These are phyloP conservation scores for Stegana nigrithorax DNA, from an alignment of 2,888 invertebrate genomes.

Conservation along the genomic window DNA sequence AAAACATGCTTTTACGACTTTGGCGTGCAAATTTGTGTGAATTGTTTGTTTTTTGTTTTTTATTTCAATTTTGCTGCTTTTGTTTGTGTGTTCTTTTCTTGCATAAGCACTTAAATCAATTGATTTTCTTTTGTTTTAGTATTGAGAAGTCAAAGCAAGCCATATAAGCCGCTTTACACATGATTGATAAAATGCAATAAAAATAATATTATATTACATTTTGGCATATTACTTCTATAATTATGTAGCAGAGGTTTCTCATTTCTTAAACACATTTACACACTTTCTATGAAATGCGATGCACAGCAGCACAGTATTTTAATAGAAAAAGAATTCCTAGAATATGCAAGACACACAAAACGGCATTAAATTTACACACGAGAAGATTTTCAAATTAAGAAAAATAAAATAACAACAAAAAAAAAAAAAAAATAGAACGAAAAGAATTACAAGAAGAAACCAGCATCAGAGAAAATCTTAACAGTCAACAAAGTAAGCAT, in stretches of 20 bases:
- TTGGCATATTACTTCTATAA: neutral
- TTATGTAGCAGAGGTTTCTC: neutral
- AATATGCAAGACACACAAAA: neutral
- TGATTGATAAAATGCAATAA: neutral
- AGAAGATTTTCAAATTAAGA: neutral
- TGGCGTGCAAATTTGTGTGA: conserved; percentile 4
- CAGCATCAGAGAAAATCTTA: too few relatives aligned
- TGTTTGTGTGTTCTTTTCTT: neutral
- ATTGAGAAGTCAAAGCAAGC: neutral
- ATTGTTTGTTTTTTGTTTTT: neutral
- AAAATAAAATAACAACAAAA: neutral
- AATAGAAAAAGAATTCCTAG: conserved; percentile 4
- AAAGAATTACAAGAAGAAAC: neutral
- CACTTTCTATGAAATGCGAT: conserved; percentile 5
- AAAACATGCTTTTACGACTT: conserved; percentile 7
- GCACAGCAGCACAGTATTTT: neutral
- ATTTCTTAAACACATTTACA: too few relatives aligned
- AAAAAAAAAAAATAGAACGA: neutral
- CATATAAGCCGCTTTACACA: neutral
- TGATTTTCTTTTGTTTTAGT: neutral
- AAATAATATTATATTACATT: neutral
- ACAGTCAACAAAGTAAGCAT: too few relatives aligned
- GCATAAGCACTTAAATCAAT: neutral
- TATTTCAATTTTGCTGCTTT: neutral
- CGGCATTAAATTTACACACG: neutral